phyloP scores from a whole-genome alignment of 2,888 invertebrate species.

The Phymatocera aterrima region DNA sequence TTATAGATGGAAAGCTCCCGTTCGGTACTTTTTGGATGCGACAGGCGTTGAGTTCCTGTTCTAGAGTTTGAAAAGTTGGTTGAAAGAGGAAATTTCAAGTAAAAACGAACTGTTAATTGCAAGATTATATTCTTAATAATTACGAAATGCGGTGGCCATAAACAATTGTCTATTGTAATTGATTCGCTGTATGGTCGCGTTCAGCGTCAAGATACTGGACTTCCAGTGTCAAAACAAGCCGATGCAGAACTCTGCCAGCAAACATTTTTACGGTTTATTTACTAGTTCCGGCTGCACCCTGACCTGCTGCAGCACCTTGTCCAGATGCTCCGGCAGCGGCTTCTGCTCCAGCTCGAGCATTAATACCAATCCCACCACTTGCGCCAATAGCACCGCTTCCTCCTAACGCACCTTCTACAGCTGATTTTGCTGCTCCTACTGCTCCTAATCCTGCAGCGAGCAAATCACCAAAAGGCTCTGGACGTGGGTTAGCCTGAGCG shows the following conservation, averaged over 20 bases:
- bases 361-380: background rate
- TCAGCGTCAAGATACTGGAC: background rate
- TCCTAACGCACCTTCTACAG: background rate
- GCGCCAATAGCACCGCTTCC: too few species aligned
- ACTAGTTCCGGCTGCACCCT: background rate
- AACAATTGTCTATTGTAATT: background rate
- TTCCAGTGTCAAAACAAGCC: background rate
- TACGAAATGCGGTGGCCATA: background rate
- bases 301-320: background rate
- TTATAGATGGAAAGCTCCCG: too few species aligned
- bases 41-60: background rate
- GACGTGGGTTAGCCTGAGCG: background rate
- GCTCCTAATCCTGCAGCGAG: background rate
- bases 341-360: background rate
- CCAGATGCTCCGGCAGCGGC: too few species aligned
- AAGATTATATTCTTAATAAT: background rate
- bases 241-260: background rate
- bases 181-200: background rate
- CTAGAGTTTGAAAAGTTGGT: background rate
- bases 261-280: background rate
- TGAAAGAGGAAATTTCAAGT: background rate
- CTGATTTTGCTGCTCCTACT: background rate
- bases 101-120: background rate
- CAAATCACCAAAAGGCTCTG: background rate
- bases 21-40: background rate